phyloP scores from a whole-genome alignment of 2,888 invertebrate species.

The Pegoplata infirma region DNA sequence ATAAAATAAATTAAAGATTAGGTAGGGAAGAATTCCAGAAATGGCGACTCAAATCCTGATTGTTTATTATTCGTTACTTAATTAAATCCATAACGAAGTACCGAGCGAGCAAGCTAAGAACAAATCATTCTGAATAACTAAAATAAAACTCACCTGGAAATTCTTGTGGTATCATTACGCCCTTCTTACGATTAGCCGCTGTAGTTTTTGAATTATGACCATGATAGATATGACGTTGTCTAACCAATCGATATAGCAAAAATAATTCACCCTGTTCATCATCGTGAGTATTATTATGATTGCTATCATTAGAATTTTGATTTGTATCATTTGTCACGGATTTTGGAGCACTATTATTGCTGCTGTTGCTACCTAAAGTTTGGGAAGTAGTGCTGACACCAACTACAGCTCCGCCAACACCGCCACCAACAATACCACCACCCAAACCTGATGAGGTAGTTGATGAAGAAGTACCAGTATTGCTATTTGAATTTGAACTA shows the following conservation, averaged over 20 bases:
- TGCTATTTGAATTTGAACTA: conserved; percentile 56
- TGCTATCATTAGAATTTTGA: conserved; percentile 15
- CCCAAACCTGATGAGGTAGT: conserved; percentile 59
- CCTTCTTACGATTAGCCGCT: conserved; percentile 75
- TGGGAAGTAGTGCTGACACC: conserved; percentile 31
- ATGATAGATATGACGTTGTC: conserved; percentile 76
- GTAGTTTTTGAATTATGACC: conserved; percentile 76
- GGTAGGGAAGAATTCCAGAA: too few relatives aligned
- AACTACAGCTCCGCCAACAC: conserved; percentile 21
- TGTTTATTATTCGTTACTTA: too few relatives aligned
- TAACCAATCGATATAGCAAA: conserved; percentile 75
- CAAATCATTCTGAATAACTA: too few relatives aligned
- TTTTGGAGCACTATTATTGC: conserved; percentile 50
- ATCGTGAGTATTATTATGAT: conserved; percentile 36
- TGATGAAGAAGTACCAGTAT: conserved; percentile 62
- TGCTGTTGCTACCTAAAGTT: conserved; percentile 51
- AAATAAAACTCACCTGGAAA: conserved; percentile 75
- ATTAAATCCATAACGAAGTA: too few relatives aligned
- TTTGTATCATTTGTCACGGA: conserved; percentile 27
- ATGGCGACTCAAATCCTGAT: too few relatives aligned
- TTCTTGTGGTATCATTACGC: conserved; percentile 77
- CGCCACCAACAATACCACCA: conserved; percentile 39
- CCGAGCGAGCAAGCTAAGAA: too few relatives aligned
- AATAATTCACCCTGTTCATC: conserved; percentile 73
- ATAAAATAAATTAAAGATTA: too few relatives aligned